Percentiles rank a stretch among this genome's conserved stretches.
These are phyloP conservation scores for Carassius carassius DNA, from an alignment of 2,113 vertebrate genomes.

Conservation along the genomic window DNA sequence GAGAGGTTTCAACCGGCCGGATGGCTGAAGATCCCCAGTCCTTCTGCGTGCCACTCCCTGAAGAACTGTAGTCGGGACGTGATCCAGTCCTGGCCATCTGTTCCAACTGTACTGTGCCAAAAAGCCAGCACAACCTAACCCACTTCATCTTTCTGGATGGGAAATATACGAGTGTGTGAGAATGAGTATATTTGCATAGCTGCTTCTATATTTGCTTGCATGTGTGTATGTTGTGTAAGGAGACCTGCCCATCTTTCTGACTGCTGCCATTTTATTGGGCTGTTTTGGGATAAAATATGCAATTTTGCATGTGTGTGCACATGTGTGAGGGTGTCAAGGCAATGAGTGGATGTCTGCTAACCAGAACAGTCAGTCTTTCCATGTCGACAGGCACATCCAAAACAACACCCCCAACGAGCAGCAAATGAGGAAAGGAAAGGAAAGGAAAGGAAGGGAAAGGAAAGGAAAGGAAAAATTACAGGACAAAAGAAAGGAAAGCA, in stretches of 20 bases:
- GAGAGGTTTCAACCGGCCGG: conserved; percentile 44
- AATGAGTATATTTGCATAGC: conserved; percentile 22
- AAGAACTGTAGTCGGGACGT: conserved; percentile 56
- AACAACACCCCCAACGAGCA: conserved; percentile 31
- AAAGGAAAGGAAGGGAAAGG: too few species aligned
- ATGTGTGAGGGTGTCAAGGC: not conserved
- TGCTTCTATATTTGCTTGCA: conserved; percentile 25
- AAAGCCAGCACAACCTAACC: conserved; percentile 45
- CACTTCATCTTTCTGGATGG: conserved; percentile 19
- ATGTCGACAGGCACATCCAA: conserved; percentile 33
- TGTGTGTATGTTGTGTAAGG: conserved; percentile 14
- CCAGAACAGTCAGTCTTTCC: conserved; percentile 36
- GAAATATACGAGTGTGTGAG: not conserved
- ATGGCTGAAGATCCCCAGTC: conserved; percentile 37
- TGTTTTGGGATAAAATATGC: not conserved
- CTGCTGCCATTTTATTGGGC: conserved; percentile 3
- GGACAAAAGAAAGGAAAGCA: too few species aligned
- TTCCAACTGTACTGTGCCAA: conserved; percentile 62
- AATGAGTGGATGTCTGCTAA: conserved; percentile 29
- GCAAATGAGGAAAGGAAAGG: not conserved
- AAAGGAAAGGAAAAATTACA: too few species aligned
- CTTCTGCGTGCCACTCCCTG: conserved; percentile 51
- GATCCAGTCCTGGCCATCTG: conserved; percentile 70
- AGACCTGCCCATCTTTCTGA: conserved; percentile 6
- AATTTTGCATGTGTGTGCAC: not conserved